A percentile compares a stretch with the other conserved stretches of the same genome.
Conservation (phyloP, 2,113 vertebrate species). For the Mus spicilegus region DNA sequence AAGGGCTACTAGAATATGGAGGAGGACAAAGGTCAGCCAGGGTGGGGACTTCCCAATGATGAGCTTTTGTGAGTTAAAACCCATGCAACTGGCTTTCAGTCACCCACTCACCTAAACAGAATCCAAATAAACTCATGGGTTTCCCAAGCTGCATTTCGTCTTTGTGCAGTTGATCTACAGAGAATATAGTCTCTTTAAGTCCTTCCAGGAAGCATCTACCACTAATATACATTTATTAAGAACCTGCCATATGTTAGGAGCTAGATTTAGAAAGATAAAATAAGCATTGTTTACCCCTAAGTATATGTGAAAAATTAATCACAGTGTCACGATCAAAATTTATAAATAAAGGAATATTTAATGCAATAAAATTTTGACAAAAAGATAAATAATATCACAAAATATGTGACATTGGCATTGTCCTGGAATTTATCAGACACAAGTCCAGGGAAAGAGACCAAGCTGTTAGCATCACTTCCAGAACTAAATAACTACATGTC, state of each 20-base stretch:
- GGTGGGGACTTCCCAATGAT: background rate
- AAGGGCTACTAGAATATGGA: background rate
- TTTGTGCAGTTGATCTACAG: no score
- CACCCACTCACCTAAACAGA: no score
- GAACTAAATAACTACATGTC: background rate
- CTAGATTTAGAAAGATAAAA: background rate
- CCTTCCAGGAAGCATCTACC: background rate
- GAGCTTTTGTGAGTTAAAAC: background rate
- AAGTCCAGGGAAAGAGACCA: background rate
- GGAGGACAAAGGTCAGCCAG: background rate
- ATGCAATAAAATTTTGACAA: background rate
- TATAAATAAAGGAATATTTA: background rate
- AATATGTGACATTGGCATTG: background rate
- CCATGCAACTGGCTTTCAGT: no score
- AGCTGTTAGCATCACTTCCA: background rate
- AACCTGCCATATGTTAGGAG: background rate
- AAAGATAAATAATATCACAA: background rate
- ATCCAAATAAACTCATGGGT: background rate
- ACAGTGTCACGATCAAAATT: background rate
- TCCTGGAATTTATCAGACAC: background rate
- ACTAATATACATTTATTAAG: slow-evolving; percentile 27
- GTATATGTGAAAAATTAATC: slow-evolving; percentile 12
- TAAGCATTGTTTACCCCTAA: background rate
- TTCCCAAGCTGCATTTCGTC: background rate
- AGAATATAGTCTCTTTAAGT: background rate